phyloP scores from a whole-genome alignment of 2,113 vertebrate genomes.

The Azemiops feae region DNA sequence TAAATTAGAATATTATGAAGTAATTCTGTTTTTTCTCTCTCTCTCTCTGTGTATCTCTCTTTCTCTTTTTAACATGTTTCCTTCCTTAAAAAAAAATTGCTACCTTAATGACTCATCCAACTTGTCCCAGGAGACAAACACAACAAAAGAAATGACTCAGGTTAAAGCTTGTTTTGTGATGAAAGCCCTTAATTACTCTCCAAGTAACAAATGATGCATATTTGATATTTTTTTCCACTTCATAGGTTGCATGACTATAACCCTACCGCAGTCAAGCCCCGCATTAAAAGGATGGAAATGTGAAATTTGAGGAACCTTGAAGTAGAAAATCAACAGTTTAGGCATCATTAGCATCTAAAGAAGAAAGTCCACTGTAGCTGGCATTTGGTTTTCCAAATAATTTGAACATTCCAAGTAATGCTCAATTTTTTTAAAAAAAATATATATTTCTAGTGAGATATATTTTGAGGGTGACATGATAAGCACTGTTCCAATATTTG shows the following conservation, averaged over 20 bases:
- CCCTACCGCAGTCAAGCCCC: neutral
- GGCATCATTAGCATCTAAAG: neutral
- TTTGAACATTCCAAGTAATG: neutral
- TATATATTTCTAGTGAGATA: too few species aligned
- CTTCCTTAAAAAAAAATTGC: neutral
- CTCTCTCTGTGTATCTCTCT: neutral
- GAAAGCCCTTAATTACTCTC: neutral
- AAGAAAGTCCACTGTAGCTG: neutral
- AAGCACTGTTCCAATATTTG: neutral
- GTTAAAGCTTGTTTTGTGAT: neutral
- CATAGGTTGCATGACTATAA: neutral
- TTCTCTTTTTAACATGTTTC: neutral
- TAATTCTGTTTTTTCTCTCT: neutral
- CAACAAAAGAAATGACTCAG: neutral
- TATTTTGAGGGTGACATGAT: neutral
- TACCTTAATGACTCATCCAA: neutral
- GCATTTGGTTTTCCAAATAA: neutral
- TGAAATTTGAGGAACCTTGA: neutral
- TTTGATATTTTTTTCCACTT: neutral
- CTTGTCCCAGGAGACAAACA: neutral
- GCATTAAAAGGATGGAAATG: neutral
- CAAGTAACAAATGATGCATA: neutral
- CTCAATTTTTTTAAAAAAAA: neutral
- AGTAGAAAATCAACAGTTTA: neutral
- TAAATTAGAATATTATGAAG: slow-evolving; percentile 39